A percentile compares a stretch with the other conserved stretches of the same genome.
These are phyloP conservation scores for Listrodromus nycthemerus DNA, from an alignment of 2,888 invertebrate genomes.

Conservation along the genomic window DNA sequence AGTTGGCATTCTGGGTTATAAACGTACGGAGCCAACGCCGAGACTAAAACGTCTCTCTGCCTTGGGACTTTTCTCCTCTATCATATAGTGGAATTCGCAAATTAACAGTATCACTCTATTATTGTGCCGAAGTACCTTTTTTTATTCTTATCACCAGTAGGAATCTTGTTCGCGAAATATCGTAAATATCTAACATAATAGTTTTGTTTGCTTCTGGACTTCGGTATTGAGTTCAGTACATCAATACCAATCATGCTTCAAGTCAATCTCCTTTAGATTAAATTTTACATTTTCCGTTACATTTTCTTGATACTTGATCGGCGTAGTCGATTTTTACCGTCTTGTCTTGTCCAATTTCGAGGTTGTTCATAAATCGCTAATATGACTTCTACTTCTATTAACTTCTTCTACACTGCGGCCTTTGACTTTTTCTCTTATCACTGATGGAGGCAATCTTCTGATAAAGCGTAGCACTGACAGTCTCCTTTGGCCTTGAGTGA, in stretches of 20 bases:
- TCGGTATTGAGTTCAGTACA: not conserved
- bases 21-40: constrained; percentile 34
- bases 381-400: not conserved
- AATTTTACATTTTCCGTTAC: not conserved
- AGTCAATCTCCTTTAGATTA: not conserved
- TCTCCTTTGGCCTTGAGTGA: not conserved
- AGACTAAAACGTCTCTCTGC: constrained; percentile 19
- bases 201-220: not conserved
- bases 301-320: not conserved
- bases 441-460: not conserved
- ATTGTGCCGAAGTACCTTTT: not conserved
- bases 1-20: constrained; percentile 62
- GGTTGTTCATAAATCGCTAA: not conserved
- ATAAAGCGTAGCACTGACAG: not conserved
- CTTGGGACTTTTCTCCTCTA: constrained; percentile 24
- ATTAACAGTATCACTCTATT: constrained; percentile 27
- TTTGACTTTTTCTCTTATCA: not conserved
- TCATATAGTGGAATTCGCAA: constrained; percentile 32
- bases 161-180: too few relatives aligned
- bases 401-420: not conserved
- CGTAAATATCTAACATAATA: not conserved
- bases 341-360: not conserved
- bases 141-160: too few relatives aligned
- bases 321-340: not conserved
- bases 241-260: not conserved